Percentiles rank a stretch among this genome's conserved stretches.
These are phyloP conservation scores for Hetaerina titia DNA, from an alignment of 2,888 invertebrate genomes.

Conservation along the genomic window DNA sequence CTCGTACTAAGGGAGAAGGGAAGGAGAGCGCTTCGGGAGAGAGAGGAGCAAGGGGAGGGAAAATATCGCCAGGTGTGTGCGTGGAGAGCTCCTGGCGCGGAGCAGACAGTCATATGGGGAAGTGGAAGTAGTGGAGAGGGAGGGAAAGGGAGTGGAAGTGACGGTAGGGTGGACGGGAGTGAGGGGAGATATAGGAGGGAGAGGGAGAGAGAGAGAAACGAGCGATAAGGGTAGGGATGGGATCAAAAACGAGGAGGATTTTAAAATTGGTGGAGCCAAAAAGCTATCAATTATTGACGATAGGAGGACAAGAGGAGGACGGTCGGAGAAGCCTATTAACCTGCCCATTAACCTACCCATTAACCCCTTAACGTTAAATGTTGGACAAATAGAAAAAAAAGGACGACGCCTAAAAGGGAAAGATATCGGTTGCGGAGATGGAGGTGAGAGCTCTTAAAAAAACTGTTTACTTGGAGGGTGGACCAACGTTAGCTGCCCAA, in stretches of 20 bases:
- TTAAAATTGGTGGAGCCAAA: not conserved
- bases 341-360: not conserved
- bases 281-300: constrained; percentile 16
- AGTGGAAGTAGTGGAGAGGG: not conserved
- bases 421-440: not conserved
- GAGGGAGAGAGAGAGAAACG: too few species aligned
- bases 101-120: not conserved
- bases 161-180: not conserved
- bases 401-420: not conserved
- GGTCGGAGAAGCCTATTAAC: not conserved
- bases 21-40: not conserved
- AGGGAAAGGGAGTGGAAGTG: not conserved
- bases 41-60: not conserved
- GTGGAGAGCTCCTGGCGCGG: not conserved
- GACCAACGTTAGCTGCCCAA: not conserved
- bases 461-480: too few species aligned
- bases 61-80: not conserved
- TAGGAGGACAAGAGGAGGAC: not conserved
- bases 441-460: not conserved
- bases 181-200: not conserved
- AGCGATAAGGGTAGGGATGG: not conserved
- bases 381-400: not conserved
- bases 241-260: not conserved
- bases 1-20: not conserved
- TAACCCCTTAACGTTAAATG: not conserved